Conservation (phyloP, 2,888 invertebrate species). For the Caenorhabditis japonica region DNA sequence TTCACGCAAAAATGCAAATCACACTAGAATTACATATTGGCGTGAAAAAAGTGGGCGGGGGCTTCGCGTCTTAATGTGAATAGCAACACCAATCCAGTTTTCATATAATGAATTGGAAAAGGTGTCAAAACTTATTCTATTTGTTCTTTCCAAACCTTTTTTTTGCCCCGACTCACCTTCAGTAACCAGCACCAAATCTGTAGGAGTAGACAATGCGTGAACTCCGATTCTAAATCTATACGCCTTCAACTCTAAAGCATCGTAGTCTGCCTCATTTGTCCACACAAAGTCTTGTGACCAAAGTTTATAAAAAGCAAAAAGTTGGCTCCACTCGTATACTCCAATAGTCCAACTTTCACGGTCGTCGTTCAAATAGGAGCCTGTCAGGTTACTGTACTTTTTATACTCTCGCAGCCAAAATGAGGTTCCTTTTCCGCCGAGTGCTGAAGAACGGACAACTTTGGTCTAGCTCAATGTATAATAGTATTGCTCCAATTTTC, state of each 20-base stretch:
- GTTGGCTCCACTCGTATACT: constrained; percentile 75
- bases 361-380: constrained; percentile 71
- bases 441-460: constrained; percentile 63
- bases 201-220: constrained; percentile 71
- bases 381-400: constrained; percentile 74
- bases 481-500: too few species aligned
- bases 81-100: too few species aligned
- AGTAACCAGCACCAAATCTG: constrained; percentile 72
- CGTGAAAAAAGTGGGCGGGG: too few species aligned
- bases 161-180: constrained; percentile 38
- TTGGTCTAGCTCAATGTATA: too few species aligned
- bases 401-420: constrained; percentile 75
- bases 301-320: constrained; percentile 76
- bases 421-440: constrained; percentile 73
- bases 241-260: constrained; percentile 57
- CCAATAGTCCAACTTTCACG: constrained; percentile 74
- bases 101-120: too few species aligned
- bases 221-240: constrained; percentile 76
- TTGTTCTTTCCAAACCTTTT: too few species aligned
- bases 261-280: constrained; percentile 61
- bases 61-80: too few species aligned
- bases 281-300: constrained; percentile 77
- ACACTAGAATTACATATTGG: too few species aligned
- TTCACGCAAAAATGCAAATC: too few species aligned
- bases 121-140: too few species aligned